Conservation (phyloP, 2,113 vertebrate genomes). For the Nyctereutes procyonoides region DNA sequence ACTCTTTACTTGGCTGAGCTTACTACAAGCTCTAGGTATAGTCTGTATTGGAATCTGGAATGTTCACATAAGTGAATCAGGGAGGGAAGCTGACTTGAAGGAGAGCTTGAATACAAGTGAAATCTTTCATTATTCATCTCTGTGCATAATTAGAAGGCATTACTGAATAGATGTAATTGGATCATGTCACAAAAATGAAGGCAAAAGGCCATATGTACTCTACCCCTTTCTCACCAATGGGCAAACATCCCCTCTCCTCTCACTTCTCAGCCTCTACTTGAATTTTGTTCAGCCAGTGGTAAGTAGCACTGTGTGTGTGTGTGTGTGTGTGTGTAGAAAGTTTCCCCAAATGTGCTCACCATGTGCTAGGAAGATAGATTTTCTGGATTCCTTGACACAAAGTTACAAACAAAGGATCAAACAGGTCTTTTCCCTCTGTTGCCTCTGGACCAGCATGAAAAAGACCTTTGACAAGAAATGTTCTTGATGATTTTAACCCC, state of each 20-base stretch:
- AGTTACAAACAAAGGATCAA: neutral
- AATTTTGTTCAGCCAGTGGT: conserved; percentile 60
- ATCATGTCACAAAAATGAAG: conserved; percentile 87
- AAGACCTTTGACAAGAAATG: neutral
- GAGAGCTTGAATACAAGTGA: conserved; percentile 78
- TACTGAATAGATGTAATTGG: conserved; percentile 82
- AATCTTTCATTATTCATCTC: conserved; percentile 87
- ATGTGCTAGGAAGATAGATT: neutral
- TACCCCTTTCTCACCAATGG: neutral
- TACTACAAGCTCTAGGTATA: neutral
- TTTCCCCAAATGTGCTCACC: neutral
- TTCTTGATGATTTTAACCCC: neutral
- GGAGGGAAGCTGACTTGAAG: conserved; percentile 70
- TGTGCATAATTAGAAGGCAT: conserved; percentile 83
- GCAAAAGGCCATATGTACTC: conserved; percentile 79
- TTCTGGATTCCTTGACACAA: neutral
- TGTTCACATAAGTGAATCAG: neutral
- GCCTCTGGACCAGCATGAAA: neutral
- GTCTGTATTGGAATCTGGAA: neutral
- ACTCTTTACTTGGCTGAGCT: neutral
- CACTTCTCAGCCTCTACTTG: neutral
- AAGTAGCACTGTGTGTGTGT: neutral
- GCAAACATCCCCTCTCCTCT: neutral
- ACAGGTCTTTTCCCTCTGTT: neutral
- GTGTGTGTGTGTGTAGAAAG: neutral